These are phyloP conservation scores for Brachionus rotundiformis DNA, from an alignment of 1,140 invertebrate genomes.

Conservation along the genomic window DNA sequence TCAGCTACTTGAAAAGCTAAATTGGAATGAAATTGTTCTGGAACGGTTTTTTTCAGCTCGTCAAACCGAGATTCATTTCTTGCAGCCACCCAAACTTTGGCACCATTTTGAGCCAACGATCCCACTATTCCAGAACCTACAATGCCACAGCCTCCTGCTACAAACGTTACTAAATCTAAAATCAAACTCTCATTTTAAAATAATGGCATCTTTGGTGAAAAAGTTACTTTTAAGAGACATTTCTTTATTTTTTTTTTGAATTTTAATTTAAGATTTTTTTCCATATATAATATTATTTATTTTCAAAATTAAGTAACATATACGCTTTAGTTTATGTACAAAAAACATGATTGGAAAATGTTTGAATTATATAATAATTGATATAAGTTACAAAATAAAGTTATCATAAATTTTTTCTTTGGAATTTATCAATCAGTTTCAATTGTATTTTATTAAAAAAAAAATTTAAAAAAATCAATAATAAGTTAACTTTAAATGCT, in stretches of 20 bases:
- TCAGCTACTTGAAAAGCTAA: slow-evolving; percentile 35
- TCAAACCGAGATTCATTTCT: slow-evolving; percentile 39
- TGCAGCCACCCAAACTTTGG: slow-evolving; percentile 25
- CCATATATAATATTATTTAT: background rate
- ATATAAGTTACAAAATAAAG: too few species aligned
- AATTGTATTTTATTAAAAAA: too few species aligned
- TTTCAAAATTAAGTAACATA: slow-evolving; percentile 17
- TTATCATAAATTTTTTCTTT: too few species aligned
- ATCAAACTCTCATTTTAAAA: too few species aligned
- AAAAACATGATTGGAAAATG: slow-evolving; percentile 23
- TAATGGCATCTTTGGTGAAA: too few species aligned
- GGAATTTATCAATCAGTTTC: too few species aligned
- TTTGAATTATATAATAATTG: too few species aligned
- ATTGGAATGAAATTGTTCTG: slow-evolving; percentile 29
- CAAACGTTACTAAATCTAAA: slow-evolving; percentile 38
- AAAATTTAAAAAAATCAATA: too few species aligned
- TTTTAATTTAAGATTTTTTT: background rate
- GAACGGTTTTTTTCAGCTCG: background rate
- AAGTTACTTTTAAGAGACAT: slow-evolving; percentile 39
- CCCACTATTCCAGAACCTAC: slow-evolving; percentile 18
- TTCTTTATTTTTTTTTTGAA: background rate
- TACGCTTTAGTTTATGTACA: slow-evolving; percentile 25
- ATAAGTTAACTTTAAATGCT: too few species aligned
- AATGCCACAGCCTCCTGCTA: slow-evolving; percentile 38
- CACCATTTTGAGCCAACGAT: slow-evolving; percentile 33